phyloP scores from a whole-genome alignment of 2,797 vertebrate genomes.

The Sebastes cheni region DNA sequence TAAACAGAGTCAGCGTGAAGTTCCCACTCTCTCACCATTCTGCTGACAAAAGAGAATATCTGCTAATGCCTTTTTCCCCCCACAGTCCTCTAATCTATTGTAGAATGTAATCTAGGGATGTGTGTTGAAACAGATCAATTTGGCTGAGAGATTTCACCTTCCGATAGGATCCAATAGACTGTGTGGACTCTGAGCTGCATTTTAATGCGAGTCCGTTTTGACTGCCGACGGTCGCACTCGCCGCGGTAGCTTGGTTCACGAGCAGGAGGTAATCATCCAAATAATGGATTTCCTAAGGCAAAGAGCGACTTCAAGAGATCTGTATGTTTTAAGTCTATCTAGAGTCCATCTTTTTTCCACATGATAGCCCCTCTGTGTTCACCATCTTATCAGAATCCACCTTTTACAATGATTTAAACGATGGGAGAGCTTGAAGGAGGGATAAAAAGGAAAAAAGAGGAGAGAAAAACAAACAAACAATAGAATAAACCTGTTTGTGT shows the following conservation, averaged over 20 bases:
- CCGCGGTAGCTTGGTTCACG: slow-evolving; percentile 1
- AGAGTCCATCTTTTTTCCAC: slow-evolving; percentile 9
- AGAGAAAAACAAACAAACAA: neutral
- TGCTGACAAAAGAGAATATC: slow-evolving; percentile 54
- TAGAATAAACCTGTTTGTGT: neutral
- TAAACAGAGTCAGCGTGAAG: slow-evolving; percentile 33
- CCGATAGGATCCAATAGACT: slow-evolving; percentile 54
- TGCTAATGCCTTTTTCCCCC: slow-evolving; percentile 14
- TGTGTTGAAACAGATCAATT: slow-evolving; percentile 68
- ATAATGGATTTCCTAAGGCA: slow-evolving; percentile 65
- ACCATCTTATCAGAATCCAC: slow-evolving; percentile 19
- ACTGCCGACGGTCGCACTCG: neutral
- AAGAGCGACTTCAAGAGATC: slow-evolving; percentile 30
- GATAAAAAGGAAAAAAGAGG: neutral
- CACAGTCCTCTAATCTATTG: slow-evolving; percentile 44
- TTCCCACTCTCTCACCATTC: slow-evolving; percentile 11
- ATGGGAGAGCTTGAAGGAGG: neutral
- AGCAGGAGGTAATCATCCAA: slow-evolving; percentile 70
- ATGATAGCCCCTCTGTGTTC: slow-evolving; percentile 4
- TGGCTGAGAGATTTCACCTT: slow-evolving; percentile 46
- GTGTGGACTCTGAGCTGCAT: slow-evolving; percentile 43
- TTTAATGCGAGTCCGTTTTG: slow-evolving; percentile 29
- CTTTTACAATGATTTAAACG: slow-evolving; percentile 13
- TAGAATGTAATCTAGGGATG: slow-evolving; percentile 45
- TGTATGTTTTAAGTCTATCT: slow-evolving; percentile 26